Evolutionary conservation across 2,888 invertebrate genomes (phyloP).

Genomic region (Epinotia ramella): DNA sequence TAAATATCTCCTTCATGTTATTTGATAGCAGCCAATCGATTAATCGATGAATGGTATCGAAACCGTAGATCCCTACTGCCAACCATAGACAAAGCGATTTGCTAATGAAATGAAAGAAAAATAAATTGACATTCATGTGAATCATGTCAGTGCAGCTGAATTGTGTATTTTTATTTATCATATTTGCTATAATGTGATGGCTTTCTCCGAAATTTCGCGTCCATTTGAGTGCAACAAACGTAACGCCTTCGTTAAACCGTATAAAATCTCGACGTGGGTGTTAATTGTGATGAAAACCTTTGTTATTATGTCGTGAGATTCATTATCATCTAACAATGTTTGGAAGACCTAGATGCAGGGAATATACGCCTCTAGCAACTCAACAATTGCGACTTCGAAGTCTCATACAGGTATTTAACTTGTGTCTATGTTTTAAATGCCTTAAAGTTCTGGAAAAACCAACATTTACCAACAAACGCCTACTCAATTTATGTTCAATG

Average conservation of each 20-base stretch:
- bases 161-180: constrained; percentile 45
- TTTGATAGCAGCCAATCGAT: too few species aligned
- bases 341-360: constrained; percentile 89
- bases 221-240: neutral
- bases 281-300: constrained; percentile 13
- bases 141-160: constrained; percentile 42
- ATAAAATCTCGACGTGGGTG: neutral
- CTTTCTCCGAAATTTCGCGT: neutral
- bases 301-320: constrained; percentile 47
- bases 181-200: constrained; percentile 4
- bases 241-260: neutral
- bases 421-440: neutral
- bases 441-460: constrained; percentile 1
- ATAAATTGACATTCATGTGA: constrained; percentile 35
- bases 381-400: constrained; percentile 94
- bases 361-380: constrained; percentile 92
- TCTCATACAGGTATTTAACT: constrained; percentile 88
- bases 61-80: too few species aligned
- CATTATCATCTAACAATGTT: constrained; percentile 72
- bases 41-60: too few species aligned
- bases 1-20: too few species aligned
- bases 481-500: constrained; percentile 51
- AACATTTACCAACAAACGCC: constrained; percentile 71
- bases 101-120: constrained; percentile 21
- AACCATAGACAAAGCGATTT: constrained; percentile 1